A percentile compares a stretch with the other conserved stretches of the same genome.
Evolutionary conservation across 2,113 vertebrate species (phyloP).

Genomic region (Macaca mulatta): DNA sequence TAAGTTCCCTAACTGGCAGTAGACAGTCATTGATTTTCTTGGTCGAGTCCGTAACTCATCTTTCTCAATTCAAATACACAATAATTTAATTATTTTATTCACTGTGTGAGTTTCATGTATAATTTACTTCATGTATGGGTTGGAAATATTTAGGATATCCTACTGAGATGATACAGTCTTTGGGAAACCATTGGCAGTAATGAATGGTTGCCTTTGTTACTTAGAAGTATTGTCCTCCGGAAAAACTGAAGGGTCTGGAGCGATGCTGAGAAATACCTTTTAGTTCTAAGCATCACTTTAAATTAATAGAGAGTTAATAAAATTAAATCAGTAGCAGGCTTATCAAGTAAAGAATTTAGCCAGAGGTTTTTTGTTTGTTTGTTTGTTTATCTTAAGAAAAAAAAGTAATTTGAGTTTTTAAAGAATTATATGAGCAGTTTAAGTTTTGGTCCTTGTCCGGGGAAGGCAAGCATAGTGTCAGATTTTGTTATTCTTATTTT

Average conservation of each 20-base stretch:
- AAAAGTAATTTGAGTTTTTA: not conserved
- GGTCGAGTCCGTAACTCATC: not conserved
- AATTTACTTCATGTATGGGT: not conserved
- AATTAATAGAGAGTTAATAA: not conserved
- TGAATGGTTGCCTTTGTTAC: not conserved
- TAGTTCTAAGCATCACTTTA: not conserved
- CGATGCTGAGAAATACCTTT: not conserved
- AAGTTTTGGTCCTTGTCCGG: not conserved
- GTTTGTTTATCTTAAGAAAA: not conserved
- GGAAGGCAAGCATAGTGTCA: not conserved
- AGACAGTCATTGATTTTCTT: not conserved
- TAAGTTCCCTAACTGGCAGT: not conserved
- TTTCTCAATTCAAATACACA: not conserved
- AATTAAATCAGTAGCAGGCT: not conserved
- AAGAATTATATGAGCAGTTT: not conserved
- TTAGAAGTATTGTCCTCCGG: not conserved
- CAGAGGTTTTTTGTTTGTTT: not conserved
- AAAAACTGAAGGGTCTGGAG: not conserved
- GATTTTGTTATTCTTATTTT: not conserved
- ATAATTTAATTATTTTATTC: not conserved
- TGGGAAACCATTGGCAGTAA: not conserved
- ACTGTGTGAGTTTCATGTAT: not conserved
- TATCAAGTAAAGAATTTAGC: not conserved
- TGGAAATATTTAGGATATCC: not conserved
- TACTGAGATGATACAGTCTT: not conserved